Base-by-base conservation (phyloP, 2,797 vertebrate genomes). In the Nyctalus aviator region DNA sequence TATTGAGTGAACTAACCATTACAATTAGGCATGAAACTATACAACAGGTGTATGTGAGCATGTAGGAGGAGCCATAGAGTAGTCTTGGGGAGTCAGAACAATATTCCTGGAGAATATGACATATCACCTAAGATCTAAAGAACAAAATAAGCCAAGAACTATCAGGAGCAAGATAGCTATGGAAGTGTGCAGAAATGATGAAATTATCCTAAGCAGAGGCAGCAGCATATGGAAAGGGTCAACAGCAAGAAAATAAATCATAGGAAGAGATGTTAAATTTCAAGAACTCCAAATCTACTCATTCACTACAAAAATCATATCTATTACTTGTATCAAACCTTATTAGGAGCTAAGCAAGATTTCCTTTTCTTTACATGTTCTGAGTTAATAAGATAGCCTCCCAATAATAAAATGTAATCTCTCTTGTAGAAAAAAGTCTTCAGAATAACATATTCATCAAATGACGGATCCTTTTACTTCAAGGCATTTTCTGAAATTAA, bases 401-500 rank as follows among this genome's bases (percentile, higher is more conserved):
- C n/a, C 48, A 46, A 78, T 82, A 89, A 90, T 37, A 69, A 94
- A 84, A 72, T 82, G 48, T 48, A 55, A 75, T 87, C 18, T 93
- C 53, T 87, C 44, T 35, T 59, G 17, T 17, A 79, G 32, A 46
- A 78, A 78, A 32, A 93, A 86, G 79, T 86, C 44, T 27, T 88
- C 62, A 48, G 30, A 88, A 82, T 59, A 90, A 68, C 25, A 75
- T 79, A 69, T 37, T 59, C n/a, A 92, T 88, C 75, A 82, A 83
- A 84, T 71, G 44, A 46, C 46, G 37, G 46, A 84, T 76, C 11
- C 46, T 86, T 90, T 87, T 48, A 89, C 44, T 93, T 93, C 50
- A 81, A 95, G 12, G 37, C 21, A 90, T 92, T 96, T 95, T 88
- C 73, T 93, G 59, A 96, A 94, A 92, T n/a, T 88, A 27, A 81